Conservation (phyloP, 2,888 invertebrate genomes). For the Latrodectus hesperus region DNA sequence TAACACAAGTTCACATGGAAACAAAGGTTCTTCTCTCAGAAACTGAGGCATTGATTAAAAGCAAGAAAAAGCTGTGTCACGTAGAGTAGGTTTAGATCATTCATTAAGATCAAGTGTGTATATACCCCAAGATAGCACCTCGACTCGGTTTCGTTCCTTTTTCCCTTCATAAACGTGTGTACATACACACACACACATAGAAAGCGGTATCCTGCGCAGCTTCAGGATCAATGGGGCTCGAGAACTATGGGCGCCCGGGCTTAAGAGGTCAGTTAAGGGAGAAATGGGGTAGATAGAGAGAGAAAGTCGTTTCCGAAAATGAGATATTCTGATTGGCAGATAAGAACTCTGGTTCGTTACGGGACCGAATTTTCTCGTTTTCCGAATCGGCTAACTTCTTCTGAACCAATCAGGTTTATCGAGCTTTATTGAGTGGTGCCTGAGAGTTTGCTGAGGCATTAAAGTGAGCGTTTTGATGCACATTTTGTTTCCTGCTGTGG, state of each 20-base stretch:
- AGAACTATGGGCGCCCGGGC: slow-evolving; percentile 6
- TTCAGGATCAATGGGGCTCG: slow-evolving; percentile 51
- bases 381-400: slow-evolving; percentile 65
- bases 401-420: slow-evolving; percentile 61
- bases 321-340: slow-evolving; percentile 66
- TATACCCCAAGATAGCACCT: slow-evolving; percentile 28
- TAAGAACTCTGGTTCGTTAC: slow-evolving; percentile 63
- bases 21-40: not conserved
- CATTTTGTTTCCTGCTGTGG: not conserved
- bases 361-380: slow-evolving; percentile 57
- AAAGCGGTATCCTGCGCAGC: slow-evolving; percentile 19
- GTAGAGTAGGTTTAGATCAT: slow-evolving; percentile 40
- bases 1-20: not conserved
- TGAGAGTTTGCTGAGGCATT: slow-evolving; percentile 44
- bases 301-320: slow-evolving; percentile 61
- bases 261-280: slow-evolving; percentile 60
- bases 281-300: slow-evolving; percentile 60
- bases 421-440: slow-evolving; percentile 64
- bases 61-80: slow-evolving; percentile 15
- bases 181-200: slow-evolving; percentile 27
- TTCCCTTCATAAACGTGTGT: slow-evolving; percentile 14
- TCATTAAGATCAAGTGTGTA: slow-evolving; percentile 57
- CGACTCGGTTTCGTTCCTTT: slow-evolving; percentile 10
- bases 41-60: slow-evolving; percentile 15
- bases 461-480: slow-evolving; percentile 60